Base-by-base conservation (phyloP, 2,888 invertebrate genomes). In the Microctonus brassicae region DNA sequence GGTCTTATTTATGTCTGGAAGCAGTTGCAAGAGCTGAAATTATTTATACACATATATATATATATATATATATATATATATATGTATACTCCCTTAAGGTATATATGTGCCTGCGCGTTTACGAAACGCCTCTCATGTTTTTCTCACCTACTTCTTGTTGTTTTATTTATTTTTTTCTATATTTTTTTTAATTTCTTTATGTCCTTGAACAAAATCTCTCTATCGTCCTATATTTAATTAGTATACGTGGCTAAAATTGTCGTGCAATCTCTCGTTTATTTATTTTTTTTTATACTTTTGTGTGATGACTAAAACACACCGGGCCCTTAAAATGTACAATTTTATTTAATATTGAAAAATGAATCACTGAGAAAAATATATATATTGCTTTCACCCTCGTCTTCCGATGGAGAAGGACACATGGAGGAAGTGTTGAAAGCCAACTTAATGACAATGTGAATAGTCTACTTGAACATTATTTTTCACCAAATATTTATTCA, bases 1-100 rank as follows among this genome's bases (percentile, higher is more conserved):
- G 33, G 20, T 47, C 52, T 70, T 58, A 64, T 70, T 70, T 70
- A 70, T 70, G 53, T 65, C 36, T 57, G 7, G 17, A 26, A 57
- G 57, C 17, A 13, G n/a, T 24, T 9, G 17, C 11, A 7, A 29
- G 22, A 55, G 36, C 24, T 6, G 36, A 29, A 52, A 52, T 17
- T 64, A 47, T 36, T 36, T 34, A 34, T n/a, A 58, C 34, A 9
- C 17, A 34, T 5, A 17, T 34, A 5, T 33, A 58, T 17, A 29
- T 34, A 26, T 55, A 20, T n/a, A 55, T 34, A 34, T n/a, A 58
- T 58, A 9, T 33, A 34, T 5, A 17, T 34, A 5, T 33, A 58
- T 17, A 29, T 34, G 55, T 55, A 20, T n/a, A 26, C 52, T 5
- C 39, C 29, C 20, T 63, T 24, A 9, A 33, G 52, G 20, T 52